These are phyloP conservation scores for Gymnorhina tibicen DNA, from an alignment of 2,113 vertebrate species.

Conservation along the genomic window DNA sequence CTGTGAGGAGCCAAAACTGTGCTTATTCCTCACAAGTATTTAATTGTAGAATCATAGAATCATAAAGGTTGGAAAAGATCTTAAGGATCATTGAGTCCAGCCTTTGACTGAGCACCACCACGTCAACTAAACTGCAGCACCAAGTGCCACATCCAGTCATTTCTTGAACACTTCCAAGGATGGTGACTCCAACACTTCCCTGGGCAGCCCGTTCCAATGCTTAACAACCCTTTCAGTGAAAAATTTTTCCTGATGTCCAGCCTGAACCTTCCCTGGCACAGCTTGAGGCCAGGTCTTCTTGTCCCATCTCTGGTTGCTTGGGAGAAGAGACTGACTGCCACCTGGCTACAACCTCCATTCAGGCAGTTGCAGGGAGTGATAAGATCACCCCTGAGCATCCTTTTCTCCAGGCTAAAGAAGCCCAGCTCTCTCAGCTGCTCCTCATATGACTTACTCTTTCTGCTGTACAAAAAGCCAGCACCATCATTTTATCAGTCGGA, in stretches of 20 bases:
- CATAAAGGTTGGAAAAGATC: not conserved
- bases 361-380: not conserved
- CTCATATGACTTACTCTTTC: not conserved
- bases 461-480: not conserved
- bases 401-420: not conserved
- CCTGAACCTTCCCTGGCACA: not conserved
- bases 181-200: not conserved
- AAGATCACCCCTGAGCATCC: not conserved
- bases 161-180: not conserved
- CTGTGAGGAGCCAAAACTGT: not conserved
- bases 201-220: not conserved
- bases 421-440: not conserved
- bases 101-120: not conserved
- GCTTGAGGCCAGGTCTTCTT: not conserved
- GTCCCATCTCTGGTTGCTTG: not conserved
- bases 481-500: not conserved
- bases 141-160: not conserved
- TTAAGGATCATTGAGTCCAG: not conserved
- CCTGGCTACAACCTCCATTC: not conserved
- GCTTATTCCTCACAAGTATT: not conserved
- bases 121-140: not conserved
- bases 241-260: not conserved
- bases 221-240: not conserved
- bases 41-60: not conserved
- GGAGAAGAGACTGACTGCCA: not conserved